Percentiles rank a stretch among this genome's conserved stretches.
phyloP scores from a whole-genome alignment of 2,888 invertebrate species.

The Drosophila neotestacea region DNA sequence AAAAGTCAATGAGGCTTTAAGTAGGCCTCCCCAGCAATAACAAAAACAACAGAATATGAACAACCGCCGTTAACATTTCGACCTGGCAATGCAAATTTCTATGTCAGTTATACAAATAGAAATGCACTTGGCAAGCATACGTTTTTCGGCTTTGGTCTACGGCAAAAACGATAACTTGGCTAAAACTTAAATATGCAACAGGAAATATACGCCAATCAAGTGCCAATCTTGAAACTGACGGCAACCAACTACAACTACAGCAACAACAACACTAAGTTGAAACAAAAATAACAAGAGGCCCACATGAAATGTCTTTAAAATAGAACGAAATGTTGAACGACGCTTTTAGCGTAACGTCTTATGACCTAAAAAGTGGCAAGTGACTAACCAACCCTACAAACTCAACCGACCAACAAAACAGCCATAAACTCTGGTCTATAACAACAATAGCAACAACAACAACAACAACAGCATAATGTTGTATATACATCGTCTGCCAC shows the following conservation, averaged over 20 bases:
- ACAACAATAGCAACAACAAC: conserved; percentile 33
- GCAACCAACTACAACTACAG: conserved; percentile 41
- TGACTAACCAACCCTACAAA: conserved; percentile 60
- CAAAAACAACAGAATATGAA: background rate
- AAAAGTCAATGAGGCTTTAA: conserved; percentile 26
- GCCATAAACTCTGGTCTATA: conserved; percentile 49
- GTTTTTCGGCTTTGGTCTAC: conserved; percentile 34
- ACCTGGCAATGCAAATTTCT: conserved; percentile 49
- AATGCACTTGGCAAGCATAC: conserved; percentile 66
- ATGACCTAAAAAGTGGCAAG: conserved; percentile 76
- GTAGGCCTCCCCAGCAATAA: background rate
- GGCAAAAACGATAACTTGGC: conserved; percentile 51
- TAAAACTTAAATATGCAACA: conserved; percentile 83
- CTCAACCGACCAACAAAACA: conserved; percentile 45
- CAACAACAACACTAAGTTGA: conserved; percentile 27
- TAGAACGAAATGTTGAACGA: conserved; percentile 71
- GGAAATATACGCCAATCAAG: conserved; percentile 84
- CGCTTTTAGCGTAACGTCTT: conserved; percentile 76
- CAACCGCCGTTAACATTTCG: conserved; percentile 7
- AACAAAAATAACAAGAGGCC: conserved; percentile 32
- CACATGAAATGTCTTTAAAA: conserved; percentile 76
- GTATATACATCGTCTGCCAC: conserved; percentile 44
- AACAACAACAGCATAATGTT: conserved; percentile 10
- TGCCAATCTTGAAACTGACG: conserved; percentile 82
- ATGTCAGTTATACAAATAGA: conserved; percentile 76